Evolutionary conservation across 2,113 vertebrate genomes (phyloP).

Genomic region (Chloropsis hardwickii): DNA sequence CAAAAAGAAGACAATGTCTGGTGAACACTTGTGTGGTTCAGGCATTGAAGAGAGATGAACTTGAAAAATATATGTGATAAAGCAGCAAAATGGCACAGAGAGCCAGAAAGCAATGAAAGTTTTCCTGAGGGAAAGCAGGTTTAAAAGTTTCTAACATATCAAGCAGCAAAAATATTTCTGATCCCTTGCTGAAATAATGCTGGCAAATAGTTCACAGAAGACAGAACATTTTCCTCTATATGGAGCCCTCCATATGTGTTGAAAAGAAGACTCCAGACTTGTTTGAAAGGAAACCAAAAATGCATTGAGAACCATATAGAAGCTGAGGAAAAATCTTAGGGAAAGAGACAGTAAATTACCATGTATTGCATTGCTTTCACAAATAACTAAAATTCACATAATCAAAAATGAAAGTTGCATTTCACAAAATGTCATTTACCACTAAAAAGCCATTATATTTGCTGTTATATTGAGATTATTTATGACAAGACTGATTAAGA

Average conservation of each 20-base stretch:
- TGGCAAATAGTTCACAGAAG: background rate
- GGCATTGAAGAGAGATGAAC: background rate
- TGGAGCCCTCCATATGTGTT: background rate
- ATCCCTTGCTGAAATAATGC: background rate
- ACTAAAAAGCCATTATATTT: background rate
- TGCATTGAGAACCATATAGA: background rate
- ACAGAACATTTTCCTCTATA: background rate
- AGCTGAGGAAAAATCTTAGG: background rate
- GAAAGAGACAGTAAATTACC: background rate
- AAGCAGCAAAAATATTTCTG: background rate
- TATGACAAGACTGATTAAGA: background rate
- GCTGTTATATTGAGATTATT: background rate
- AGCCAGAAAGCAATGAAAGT: background rate
- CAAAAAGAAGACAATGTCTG: background rate
- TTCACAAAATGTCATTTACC: background rate
- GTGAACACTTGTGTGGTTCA: background rate
- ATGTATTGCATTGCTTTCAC: background rate
- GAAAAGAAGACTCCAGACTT: background rate
- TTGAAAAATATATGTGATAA: background rate
- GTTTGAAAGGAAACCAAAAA: background rate
- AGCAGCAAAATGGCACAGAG: background rate
- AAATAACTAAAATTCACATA: background rate
- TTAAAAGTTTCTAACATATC: background rate
- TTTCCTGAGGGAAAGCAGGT: background rate
- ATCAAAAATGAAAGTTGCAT: background rate